Conservation (phyloP, 1,140 invertebrate genomes). For the Matsumurasca onukii region DNA sequence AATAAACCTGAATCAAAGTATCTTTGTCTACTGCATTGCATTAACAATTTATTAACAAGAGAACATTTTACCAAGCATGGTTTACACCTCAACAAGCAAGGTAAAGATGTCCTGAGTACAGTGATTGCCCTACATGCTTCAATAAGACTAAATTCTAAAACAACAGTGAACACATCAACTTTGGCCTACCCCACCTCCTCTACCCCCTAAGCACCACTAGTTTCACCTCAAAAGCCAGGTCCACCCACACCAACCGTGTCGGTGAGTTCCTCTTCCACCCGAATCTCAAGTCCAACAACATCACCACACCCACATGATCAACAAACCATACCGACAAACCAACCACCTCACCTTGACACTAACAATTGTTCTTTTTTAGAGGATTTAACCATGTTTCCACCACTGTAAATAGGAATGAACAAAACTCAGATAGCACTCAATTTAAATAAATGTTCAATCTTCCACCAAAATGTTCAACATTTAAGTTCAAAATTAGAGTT, state of each 20-base stretch:
- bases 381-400: not conserved
- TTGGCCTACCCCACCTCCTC: too few species aligned
- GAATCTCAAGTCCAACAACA: too few species aligned
- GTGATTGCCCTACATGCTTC: not conserved
- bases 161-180: too few species aligned
- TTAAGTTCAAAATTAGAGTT: constrained; percentile 7
- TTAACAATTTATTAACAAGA: constrained; percentile 4
- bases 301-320: too few species aligned
- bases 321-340: too few species aligned
- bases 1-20: too few species aligned
- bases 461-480: constrained; percentile 23
- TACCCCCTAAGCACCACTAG: too few species aligned
- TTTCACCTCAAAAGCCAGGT: too few species aligned
- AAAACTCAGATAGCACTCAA: not conserved
- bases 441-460: constrained; percentile 10
- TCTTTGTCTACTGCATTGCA: too few species aligned
- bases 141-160: constrained; percentile 4
- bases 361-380: not conserved
- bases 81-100: not conserved
- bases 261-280: too few species aligned
- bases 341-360: not conserved
- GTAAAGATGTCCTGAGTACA: not conserved
- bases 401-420: not conserved
- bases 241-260: too few species aligned
- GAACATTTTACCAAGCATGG: not conserved